These are phyloP conservation scores for Scrobipalpa costella DNA, from an alignment of 2,888 invertebrate genomes.

Conservation along the genomic window DNA sequence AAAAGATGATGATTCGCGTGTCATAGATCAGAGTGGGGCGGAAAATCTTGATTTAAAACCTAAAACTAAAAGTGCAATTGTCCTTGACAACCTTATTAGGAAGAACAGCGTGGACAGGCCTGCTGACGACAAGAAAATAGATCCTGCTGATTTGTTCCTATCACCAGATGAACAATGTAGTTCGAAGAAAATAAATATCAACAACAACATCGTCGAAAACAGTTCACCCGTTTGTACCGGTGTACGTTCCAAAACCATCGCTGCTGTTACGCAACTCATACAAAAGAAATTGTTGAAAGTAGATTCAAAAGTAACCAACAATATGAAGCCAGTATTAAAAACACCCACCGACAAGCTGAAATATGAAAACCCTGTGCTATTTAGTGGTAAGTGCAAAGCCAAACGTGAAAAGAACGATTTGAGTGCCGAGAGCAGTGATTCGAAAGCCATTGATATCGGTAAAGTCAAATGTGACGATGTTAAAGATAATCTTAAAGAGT, in stretches of 20 bases:
- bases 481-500: slow-evolving; percentile 29
- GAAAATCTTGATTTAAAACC: slow-evolving; percentile 58
- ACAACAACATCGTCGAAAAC: slow-evolving; percentile 73
- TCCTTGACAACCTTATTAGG: slow-evolving; percentile 79
- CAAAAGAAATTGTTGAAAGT: slow-evolving; percentile 69
- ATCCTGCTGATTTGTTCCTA: slow-evolving; percentile 74
- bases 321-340: slow-evolving; percentile 71
- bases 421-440: slow-evolving; percentile 23
- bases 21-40: slow-evolving; percentile 49
- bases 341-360: slow-evolving; percentile 54
- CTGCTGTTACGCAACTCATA: slow-evolving; percentile 68
- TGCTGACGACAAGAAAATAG: slow-evolving; percentile 63
- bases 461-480: slow-evolving; percentile 32
- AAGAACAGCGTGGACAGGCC: slow-evolving; percentile 81
- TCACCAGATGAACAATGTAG: slow-evolving; percentile 64
- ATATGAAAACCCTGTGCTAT: slow-evolving; percentile 17
- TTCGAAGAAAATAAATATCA: slow-evolving; percentile 71
- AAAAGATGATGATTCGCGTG: slow-evolving; percentile 54
- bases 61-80: slow-evolving; percentile 72
- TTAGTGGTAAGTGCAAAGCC: slow-evolving; percentile 27
- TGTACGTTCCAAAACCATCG: slow-evolving; percentile 63
- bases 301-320: slow-evolving; percentile 66
- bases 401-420: slow-evolving; percentile 30
- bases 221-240: slow-evolving; percentile 56
- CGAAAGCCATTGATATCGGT: slow-evolving; percentile 19